A percentile compares a stretch with the other conserved stretches of the same genome.
phyloP scores from a whole-genome alignment of 64 coral and sea anemone genomes.

The Actinia equina region DNA sequence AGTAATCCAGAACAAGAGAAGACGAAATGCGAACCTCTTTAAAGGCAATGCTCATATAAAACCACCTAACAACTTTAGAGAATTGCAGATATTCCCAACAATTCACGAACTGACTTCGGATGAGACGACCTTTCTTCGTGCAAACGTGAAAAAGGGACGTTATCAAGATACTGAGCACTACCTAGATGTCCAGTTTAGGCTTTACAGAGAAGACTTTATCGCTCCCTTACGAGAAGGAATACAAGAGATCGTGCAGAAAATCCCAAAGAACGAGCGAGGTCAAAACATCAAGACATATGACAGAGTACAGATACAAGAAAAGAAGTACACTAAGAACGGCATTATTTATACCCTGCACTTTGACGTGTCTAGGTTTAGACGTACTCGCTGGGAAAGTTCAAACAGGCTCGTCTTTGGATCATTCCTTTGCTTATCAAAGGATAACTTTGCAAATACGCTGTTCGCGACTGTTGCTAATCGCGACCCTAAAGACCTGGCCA shows the following conservation, averaged over 20 bases:
- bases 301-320: conserved; percentile 26
- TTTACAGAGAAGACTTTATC: conserved; percentile 76
- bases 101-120: conserved; percentile 34
- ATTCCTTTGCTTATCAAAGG: conserved; percentile 68
- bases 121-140: conserved; percentile 54
- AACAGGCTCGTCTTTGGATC: conserved; percentile 52
- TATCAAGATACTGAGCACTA: conserved; percentile 66
- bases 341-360: conserved; percentile 45
- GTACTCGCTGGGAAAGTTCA: conserved; percentile 39
- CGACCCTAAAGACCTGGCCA: conserved; percentile 7
- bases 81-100: conserved; percentile 71
- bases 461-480: conserved; percentile 64
- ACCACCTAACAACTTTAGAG: conserved; percentile 69
- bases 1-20: conserved; percentile 46
- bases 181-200: conserved; percentile 78
- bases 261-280: conserved; percentile 35
- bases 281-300: conserved; percentile 57
- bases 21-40: conserved; percentile 20
- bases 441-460: conserved; percentile 64
- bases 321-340: conserved; percentile 41
- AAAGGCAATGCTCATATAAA: conserved; percentile 14
- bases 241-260: conserved; percentile 16
- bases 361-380: conserved; percentile 41
- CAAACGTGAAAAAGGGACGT: conserved; percentile 56
- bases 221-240: conserved; percentile 68